phyloP scores from a whole-genome alignment of 2,113 vertebrate genomes.

The Crotalus tigris region DNA sequence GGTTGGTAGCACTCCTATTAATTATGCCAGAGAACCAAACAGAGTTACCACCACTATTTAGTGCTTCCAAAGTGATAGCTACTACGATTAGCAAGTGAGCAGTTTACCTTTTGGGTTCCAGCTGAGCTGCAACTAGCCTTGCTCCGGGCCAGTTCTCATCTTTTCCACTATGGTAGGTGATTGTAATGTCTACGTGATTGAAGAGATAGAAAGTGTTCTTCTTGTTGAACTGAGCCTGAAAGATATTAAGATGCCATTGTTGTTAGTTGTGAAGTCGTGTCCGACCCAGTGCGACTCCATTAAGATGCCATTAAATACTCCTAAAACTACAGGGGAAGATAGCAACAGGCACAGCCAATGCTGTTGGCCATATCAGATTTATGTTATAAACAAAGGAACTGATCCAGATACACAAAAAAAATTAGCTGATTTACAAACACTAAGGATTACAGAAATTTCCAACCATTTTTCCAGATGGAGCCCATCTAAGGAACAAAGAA shows the following conservation, averaged over 20 bases:
- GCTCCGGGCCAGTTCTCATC: constrained; percentile 72
- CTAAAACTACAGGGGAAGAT: not conserved
- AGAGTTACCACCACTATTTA: not conserved
- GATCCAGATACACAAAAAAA: not conserved
- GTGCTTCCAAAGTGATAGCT: not conserved
- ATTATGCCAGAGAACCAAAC: not conserved
- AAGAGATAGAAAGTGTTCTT: constrained; percentile 87
- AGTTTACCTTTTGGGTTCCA: constrained; percentile 84
- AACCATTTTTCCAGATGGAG: not conserved
- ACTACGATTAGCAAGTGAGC: not conserved
- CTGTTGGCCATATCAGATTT: not conserved
- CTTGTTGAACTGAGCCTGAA: constrained; percentile 84
- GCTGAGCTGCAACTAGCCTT: constrained; percentile 79
- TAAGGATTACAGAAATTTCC: not conserved
- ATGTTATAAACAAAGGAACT: not conserved
- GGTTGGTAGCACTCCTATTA: not conserved
- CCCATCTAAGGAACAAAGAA: not conserved
- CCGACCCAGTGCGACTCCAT: not conserved
- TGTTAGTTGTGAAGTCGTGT: too few species aligned
- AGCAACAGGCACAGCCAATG: not conserved
- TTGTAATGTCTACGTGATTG: constrained; percentile 88
- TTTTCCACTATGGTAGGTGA: constrained; percentile 80
- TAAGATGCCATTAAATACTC: not conserved
- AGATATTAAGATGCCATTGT: constrained; percentile 20
- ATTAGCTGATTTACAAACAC: not conserved